Evolutionary conservation across 2,797 vertebrate genomes (phyloP), one percentile per base, ranked within the genome.

Genomic region (Cetoscarus ocellatus): DNA sequence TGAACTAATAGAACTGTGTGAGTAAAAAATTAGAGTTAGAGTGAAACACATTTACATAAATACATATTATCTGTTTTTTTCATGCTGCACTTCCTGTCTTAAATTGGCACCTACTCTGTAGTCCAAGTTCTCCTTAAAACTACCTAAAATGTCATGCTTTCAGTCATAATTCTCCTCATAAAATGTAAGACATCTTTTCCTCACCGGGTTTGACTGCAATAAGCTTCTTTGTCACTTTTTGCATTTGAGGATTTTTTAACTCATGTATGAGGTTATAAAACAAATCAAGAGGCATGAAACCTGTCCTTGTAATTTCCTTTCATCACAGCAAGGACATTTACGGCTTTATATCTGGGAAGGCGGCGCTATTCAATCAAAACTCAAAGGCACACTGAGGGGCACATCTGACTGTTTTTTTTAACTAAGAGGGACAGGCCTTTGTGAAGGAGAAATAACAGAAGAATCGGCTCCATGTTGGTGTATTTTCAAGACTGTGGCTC

Each of bases 331-430:
- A 88, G 79, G 84, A 75, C 84, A 82, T 90, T 89, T 83, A 85
- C 73, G 74, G 83, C 78, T 86, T 80, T 83, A 79, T 73, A 83
- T 89, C 87, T 71, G 43, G 77, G 82, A 82, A 88, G 80, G 82
- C 38, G 61, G 60, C 61, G 75, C 73, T 70, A 72, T 90, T 89
- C 73, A 79, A 79, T 90, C 88, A 75, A 73, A 82, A 77, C 80
- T 85, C 84, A 83, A 81, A 86, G 86, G 75, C 80, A 76, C 70
- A 63, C 63, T 81, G 69, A 79, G 73, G 83, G 77, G 65, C 82
- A 69, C 85, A 85, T 82, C 38, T 62, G 74, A 73, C 49, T 70
- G 65, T 83, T 82, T 56, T 52, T 27, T 27, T 27, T 27, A 27
- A 27, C 27, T 27, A 27, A 27, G 52, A 60, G 73, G 54, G 35